Evolutionary conservation across 2,797 vertebrate genomes (phyloP).

Genomic region (Kryptopterus vitreolus): DNA sequence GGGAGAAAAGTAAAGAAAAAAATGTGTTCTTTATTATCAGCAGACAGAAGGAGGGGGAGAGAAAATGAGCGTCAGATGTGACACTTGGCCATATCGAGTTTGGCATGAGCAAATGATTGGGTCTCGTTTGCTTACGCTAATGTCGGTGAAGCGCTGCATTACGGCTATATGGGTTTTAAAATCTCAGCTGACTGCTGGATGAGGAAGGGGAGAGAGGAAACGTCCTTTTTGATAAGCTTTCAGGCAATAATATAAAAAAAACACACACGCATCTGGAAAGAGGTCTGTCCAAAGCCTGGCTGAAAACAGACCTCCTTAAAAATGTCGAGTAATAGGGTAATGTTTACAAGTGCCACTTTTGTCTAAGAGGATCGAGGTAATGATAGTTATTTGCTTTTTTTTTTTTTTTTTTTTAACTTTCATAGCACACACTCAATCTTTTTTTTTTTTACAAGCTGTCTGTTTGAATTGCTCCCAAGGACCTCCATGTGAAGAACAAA

Average conservation of each 20-base stretch:
- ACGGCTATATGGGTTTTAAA: neutral
- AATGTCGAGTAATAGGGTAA: conserved; percentile 33
- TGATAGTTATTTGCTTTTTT: conserved; percentile 29
- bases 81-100: conserved; percentile 32
- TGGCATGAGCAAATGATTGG: conserved; percentile 22
- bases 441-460: neutral
- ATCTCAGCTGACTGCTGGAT: neutral
- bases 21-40: conserved; percentile 49
- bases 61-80: neutral
- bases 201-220: neutral
- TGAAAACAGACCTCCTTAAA: conserved; percentile 8
- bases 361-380: conserved; percentile 33
- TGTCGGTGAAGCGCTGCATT: conserved; percentile 16
- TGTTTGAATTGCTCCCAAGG: conserved; percentile 19
- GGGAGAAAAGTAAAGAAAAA: neutral
- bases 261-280: conserved; percentile 47
- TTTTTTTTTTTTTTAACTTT: conserved; percentile 3
- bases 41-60: neutral
- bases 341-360: conserved; percentile 40
- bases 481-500: conserved; percentile 17
- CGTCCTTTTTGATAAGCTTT: neutral
- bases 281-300: conserved; percentile 10
- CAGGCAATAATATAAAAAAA: neutral
- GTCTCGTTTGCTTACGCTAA: conserved; percentile 15
- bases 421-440: neutral